phyloP scores from a whole-genome alignment of 2,113 vertebrate species.

The Prunella fulvescens region DNA sequence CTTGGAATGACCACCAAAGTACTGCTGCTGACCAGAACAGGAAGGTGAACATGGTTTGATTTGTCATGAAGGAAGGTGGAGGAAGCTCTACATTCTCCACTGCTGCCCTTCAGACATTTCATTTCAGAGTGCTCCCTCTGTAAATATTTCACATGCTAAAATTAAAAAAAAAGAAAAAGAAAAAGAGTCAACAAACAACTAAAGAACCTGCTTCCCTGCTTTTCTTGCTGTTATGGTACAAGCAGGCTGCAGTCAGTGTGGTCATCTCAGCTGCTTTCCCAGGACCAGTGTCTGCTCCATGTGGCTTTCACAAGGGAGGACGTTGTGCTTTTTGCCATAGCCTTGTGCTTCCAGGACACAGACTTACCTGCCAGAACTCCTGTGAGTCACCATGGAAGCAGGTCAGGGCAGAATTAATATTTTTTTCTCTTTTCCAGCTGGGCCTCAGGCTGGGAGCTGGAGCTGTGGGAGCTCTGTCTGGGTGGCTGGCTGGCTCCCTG shows the following conservation, averaged over 20 bases:
- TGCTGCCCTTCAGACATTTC: not conserved
- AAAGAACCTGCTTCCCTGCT: not conserved
- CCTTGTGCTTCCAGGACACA: not conserved
- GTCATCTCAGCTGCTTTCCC: not conserved
- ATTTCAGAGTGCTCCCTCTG: not conserved
- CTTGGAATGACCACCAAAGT: not conserved
- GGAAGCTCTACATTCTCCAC: not conserved
- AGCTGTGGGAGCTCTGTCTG: not conserved
- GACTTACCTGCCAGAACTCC: not conserved
- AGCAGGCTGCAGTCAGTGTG: not conserved
- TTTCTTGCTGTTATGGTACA: not conserved
- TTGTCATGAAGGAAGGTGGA: not conserved
- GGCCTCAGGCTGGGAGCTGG: not conserved
- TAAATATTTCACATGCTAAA: not conserved
- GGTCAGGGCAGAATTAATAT: not conserved
- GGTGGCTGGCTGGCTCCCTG: rapidly evolving
- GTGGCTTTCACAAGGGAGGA: not conserved
- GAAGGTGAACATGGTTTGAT: not conserved
- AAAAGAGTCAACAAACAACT: not conserved
- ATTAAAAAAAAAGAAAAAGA: not conserved
- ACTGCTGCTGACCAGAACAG: not conserved
- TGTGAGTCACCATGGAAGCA: not conserved
- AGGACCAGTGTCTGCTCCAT: rapidly evolving
- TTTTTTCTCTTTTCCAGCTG: not conserved
- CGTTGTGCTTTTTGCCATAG: rapidly evolving